phyloP scores from a whole-genome alignment of 2,797 vertebrate species.

The Malurus leucopterus region DNA sequence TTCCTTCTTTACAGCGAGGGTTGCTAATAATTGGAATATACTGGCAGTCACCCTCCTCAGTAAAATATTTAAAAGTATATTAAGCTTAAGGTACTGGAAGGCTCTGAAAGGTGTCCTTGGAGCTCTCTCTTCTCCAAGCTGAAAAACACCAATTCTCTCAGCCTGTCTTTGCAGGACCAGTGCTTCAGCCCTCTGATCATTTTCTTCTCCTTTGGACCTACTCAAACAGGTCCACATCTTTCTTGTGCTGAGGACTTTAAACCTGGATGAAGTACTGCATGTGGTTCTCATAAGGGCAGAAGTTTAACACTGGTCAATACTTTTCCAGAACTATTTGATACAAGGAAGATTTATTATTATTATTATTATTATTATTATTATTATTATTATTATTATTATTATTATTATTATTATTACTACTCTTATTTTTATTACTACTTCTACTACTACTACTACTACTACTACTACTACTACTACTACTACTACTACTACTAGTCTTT shows the following conservation, averaged over 20 bases:
- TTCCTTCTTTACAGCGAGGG: background rate
- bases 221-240: background rate
- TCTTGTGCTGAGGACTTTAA: background rate
- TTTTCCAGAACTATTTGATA: background rate
- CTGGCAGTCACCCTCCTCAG: background rate
- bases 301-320: background rate
- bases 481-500: background rate
- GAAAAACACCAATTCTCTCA: background rate
- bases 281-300: background rate
- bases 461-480: too few relatives aligned
- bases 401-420: too few relatives aligned
- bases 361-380: background rate
- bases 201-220: background rate
- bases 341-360: background rate
- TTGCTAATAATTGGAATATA: background rate
- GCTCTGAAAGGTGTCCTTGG: background rate
- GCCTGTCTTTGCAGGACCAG: too few relatives aligned
- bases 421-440: background rate
- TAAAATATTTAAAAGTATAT: background rate
- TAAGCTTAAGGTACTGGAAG: background rate
- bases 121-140: background rate
- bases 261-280: background rate
- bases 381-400: too few relatives aligned
- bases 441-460: too few relatives aligned
- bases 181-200: background rate